phyloP scores from a whole-genome alignment of 2,888 invertebrate species.

The Drosophila algonquin region DNA sequence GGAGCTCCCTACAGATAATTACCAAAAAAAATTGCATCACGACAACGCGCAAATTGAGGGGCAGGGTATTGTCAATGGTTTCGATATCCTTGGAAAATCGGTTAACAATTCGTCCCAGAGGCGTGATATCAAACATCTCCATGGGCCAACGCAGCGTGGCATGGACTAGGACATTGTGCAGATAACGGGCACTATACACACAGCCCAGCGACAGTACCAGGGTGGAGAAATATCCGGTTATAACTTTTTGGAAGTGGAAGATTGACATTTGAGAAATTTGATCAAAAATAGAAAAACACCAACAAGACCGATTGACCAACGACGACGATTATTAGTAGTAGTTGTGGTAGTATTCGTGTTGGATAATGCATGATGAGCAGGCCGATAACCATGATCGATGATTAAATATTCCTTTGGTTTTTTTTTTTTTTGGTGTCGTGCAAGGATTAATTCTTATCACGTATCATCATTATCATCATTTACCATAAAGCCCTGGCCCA shows the following conservation, averaged over 20 bases:
- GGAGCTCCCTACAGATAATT: slow-evolving; percentile 44
- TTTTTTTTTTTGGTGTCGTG: slow-evolving; percentile 6
- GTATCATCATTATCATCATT: slow-evolving; percentile 20
- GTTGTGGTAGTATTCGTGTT: background rate
- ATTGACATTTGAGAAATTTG: background rate
- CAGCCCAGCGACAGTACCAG: slow-evolving; percentile 84
- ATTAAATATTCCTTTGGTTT: background rate
- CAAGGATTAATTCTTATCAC: slow-evolving; percentile 9
- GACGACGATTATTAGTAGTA: slow-evolving; percentile 3
- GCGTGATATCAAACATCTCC: slow-evolving; percentile 91
- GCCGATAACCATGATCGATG: slow-evolving; percentile 15
- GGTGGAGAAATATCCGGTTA: slow-evolving; percentile 80
- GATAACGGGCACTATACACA: slow-evolving; percentile 86
- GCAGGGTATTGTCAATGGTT: slow-evolving; percentile 85
- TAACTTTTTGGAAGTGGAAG: slow-evolving; percentile 62
- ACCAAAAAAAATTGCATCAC: slow-evolving; percentile 84
- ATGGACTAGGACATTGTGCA: slow-evolving; percentile 86
- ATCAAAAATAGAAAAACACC: background rate
- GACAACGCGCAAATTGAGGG: slow-evolving; percentile 82
- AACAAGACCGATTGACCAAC: slow-evolving; percentile 15
- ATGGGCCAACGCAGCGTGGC: slow-evolving; percentile 88
- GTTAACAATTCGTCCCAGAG: slow-evolving; percentile 89
- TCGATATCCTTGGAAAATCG: slow-evolving; percentile 87
- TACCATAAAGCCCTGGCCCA: slow-evolving; percentile 84
- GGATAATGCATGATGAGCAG: slow-evolving; percentile 8